Base-by-base conservation (phyloP, 2,797 vertebrate species). In the Delichon dasypus region DNA sequence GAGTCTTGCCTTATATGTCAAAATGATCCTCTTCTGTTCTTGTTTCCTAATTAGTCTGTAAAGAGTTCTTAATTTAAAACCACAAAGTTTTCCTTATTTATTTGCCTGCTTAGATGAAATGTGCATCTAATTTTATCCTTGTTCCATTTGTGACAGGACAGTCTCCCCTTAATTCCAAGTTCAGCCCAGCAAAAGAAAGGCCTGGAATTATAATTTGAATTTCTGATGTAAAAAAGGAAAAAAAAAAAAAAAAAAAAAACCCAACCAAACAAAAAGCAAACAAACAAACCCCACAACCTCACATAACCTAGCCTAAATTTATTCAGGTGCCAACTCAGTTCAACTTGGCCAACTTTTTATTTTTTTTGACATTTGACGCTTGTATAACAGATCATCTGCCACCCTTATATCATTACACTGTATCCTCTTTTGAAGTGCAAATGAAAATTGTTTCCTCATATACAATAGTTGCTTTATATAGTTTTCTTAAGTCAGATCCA, bases 401-500 rank as follows among this genome's bases (percentile, higher is more conserved):
- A 60, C 42, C 47, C 71, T 88, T 89, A 23, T 47, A 80, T 90
- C 68, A 18, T 89, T 90, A 47, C 50, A 92, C 54, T 89, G 72
- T 92, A 83, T 88, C 68, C 38, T 92, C 10, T 57, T 95, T 95
- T 95, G 89, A 95, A 95, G 94, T 89, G 82, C 82, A 95, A 95
- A 95, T 96, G 76, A 72, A 96, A 96, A 94, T 95, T 80, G 95
- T 95, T 97, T 97, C 92, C 89, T 94, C 67, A 85, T 93, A 62
- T 85, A 81, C 96, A 97, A 94, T 91, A 94, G 88, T 80, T 96
- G 51, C 95, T 91, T 91, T 89, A 95, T 96, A 85, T 96, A 95
- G 96, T 82, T 97, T 97, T 93, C 94, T 94, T 95, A 95, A 97
- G 90, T 95, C 88, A 93, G 65, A 82, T 96, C 94, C 96, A 97